Evolutionary conservation across 2,797 vertebrate species (phyloP), one percentile per base, ranked within the genome.

Genomic region (Sphenodon punctatus): DNA sequence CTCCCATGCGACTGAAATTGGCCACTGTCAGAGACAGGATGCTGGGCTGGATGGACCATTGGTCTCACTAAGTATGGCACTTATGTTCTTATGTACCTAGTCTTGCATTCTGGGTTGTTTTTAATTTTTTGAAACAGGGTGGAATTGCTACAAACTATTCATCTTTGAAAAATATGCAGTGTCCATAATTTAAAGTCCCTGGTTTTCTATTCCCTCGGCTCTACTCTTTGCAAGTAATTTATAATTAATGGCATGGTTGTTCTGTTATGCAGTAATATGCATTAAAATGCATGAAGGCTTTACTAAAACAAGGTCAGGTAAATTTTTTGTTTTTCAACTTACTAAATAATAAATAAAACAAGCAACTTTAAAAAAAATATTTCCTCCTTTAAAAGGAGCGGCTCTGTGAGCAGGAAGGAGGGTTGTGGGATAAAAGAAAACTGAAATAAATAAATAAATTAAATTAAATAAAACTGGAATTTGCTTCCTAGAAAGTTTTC

Each of bases 221-320:
- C 55, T 77, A 32, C n/a, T 82, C 34, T 48, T 77, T 82, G 41
- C 72, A 85, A 75, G 30, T 71, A 83, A 83, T 91, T 82, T 85
- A 86, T 82, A 75, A 83, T 89, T 94, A 84, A 86, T 87, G 32
- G 12, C 22, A 8, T 46, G 49, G 67, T 88, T 90, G 55, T 88
- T 92, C 89, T 72, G 74, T 90, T 90, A 67, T 80, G 71, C 75
- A 85, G 36, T 78, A 70, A 46, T 12, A 69, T 67, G 48, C 72
- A 88, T 83, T 89, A 74, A 92, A 86, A 87, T 85, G 49, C 46
- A 51, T 43, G n/a, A 71, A 43, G 71, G 39, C 67, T 85, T 13
- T 84, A 80, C 75, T 41, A 82, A 78, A 92, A 90, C 69, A 72
- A 86, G 66, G 22, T 80, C 82, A 55, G 32, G 4, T 73, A 58